Percentiles rank a stretch among this genome's conserved stretches.
phyloP scores from a whole-genome alignment of 2,888 invertebrate genomes.

The Stramonita haemastoma region DNA sequence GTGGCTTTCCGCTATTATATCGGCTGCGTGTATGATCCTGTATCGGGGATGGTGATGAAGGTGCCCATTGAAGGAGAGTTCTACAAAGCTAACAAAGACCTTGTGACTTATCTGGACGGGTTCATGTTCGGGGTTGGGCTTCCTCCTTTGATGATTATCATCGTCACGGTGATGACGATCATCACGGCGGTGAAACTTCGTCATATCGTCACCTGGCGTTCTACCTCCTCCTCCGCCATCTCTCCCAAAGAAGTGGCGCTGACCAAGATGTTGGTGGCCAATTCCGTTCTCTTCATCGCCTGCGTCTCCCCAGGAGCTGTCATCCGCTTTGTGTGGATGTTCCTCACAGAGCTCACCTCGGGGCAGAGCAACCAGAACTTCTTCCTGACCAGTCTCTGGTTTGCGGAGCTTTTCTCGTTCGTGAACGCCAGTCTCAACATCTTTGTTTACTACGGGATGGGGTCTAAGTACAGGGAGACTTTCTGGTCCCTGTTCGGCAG shows the following conservation, averaged over 20 bases:
- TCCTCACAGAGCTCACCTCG: not conserved
- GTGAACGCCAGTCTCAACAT: constrained; percentile 17
- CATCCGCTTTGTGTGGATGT: constrained; percentile 14
- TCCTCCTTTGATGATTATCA: not conserved
- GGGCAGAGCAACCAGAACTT: constrained; percentile 5
- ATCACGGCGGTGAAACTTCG: constrained; percentile 9
- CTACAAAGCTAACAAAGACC: not conserved
- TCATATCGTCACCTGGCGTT: not conserved
- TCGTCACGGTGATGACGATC: not conserved
- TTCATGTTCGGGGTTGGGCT: constrained; percentile 3
- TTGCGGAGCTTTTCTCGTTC: not conserved
- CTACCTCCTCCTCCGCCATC: not conserved
- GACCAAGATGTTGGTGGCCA: constrained; percentile 15
- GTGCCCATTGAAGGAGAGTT: not conserved
- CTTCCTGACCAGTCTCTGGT: constrained; percentile 1
- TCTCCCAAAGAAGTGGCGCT: constrained; percentile 11
- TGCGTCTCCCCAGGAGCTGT: not conserved
- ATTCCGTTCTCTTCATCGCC: constrained; percentile 13
- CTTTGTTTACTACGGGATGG: constrained; percentile 24
- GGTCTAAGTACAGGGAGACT: constrained; percentile 14
- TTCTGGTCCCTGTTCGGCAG: constrained; percentile 11
- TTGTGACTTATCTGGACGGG: not conserved
- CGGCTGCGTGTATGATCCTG: not conserved
- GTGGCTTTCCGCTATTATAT: constrained; percentile 3
- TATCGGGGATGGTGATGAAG: not conserved